Evolutionary conservation across 1,140 invertebrate species (phyloP), one percentile per base, ranked within the genome.

Genomic region (Littorina saxatilis): DNA sequence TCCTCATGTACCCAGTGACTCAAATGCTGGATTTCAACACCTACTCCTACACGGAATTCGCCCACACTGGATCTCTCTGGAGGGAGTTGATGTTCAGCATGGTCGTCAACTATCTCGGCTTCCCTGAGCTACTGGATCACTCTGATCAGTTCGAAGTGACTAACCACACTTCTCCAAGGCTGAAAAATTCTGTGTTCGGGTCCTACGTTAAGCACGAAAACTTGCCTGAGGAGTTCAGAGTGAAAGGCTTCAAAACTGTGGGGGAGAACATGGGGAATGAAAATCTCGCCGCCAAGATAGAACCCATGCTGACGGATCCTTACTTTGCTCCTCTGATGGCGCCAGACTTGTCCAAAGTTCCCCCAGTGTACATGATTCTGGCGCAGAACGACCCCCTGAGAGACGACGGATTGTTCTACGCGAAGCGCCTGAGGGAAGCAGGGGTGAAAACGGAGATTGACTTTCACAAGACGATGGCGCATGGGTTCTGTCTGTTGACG

Each of bases 11-110:
- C 68, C 90, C 89, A 1, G 75, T 63, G 23, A 50, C 90, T 9
- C 90, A 91, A 81, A 84, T 86, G 15, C 79, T 89, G 39, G 85
- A 87, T 61, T 88, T 90, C 43, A 84, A 85, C 50, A 85, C 87
- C 29, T 87, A 89, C 13, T 91, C 91, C 2, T 89, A 84, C 55
- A 52, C 72, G n/a, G 55, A 80, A 0, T 39, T 79, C n/a, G 32
- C 72, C 39, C 23, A 74, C 20, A 52, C 79, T n/a, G 61, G 55
- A 20, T 29, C 80, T 29, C 50, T 84, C 13, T 61, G 70, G 20
- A 84, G 63, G 55, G 23, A 63, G 4, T 1, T 63, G 11, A 77
- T 84, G 50, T 47, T 82, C 27, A n/a, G 40, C n/a, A 58, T 76
- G 58, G 84, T 78, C 79, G 15, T 85, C 17, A 2, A 39, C 52